phyloP scores from a whole-genome alignment of 2,113 vertebrate species.

The Python bivittatus region DNA sequence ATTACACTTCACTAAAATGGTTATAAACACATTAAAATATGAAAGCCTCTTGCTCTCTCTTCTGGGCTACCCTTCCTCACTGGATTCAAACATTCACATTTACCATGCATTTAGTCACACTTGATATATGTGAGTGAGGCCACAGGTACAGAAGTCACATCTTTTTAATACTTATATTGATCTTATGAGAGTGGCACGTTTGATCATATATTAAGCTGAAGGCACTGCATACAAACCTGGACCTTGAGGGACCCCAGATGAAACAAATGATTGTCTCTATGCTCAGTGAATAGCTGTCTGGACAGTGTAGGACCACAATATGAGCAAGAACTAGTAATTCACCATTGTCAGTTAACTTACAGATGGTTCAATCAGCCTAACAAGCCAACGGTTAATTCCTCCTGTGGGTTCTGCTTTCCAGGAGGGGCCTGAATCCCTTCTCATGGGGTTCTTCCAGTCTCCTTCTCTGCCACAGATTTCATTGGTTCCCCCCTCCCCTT shows the following conservation, averaged over 20 bases:
- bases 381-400: background rate
- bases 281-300: background rate
- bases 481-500: constrained; percentile 3
- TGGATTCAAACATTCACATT: background rate
- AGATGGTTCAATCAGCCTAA: background rate
- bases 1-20: background rate
- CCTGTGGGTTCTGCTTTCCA: background rate
- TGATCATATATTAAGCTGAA: background rate
- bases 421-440: background rate
- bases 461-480: background rate
- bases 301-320: background rate
- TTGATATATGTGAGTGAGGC: background rate
- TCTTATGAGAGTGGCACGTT: background rate
- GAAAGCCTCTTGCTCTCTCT: background rate
- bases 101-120: background rate
- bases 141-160: background rate
- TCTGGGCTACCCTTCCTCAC: background rate
- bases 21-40: background rate
- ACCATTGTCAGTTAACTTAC: background rate
- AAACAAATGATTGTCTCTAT: background rate
- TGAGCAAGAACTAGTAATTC: background rate
- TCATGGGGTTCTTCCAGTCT: background rate
- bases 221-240: background rate
- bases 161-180: background rate
- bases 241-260: background rate